These are phyloP conservation scores for Periophthalmus magnuspinnatus DNA, from an alignment of 2,797 vertebrate species.

Conservation along the genomic window DNA sequence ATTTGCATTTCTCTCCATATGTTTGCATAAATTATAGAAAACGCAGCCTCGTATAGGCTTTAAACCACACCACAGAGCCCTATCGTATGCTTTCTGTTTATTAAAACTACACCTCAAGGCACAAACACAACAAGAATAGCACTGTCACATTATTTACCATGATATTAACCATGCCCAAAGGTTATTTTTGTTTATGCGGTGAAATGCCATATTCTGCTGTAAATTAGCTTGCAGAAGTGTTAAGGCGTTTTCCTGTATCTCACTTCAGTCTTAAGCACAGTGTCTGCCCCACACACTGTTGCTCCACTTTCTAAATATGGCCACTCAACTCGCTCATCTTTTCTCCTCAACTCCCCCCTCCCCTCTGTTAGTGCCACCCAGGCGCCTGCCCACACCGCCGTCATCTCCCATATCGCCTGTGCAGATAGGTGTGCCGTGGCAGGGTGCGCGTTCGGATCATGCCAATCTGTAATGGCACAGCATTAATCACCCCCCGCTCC, in stretches of 20 bases:
- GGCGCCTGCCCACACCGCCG: conserved; percentile 8
- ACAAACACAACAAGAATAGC: conserved; percentile 6
- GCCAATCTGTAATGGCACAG: conserved; percentile 69
- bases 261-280: conserved; percentile 10
- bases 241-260: neutral
- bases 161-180: conserved; percentile 9
- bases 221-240: conserved; percentile 7
- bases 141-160: conserved; percentile 2
- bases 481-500: conserved; percentile 84
- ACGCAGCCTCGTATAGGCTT: neutral
- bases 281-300: conserved; percentile 19
- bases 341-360: neutral
- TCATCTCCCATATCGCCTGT: conserved; percentile 6
- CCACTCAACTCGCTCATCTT: neutral
- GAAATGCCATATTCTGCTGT: neutral
- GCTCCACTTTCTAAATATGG: conserved; percentile 48
- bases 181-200: conserved; percentile 7
- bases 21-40: neutral
- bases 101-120: conserved; percentile 3
- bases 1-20: neutral
- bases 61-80: neutral
- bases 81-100: neutral
- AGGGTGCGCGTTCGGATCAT: conserved; percentile 60
- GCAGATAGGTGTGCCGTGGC: conserved; percentile 26
- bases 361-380: conserved; percentile 1